Base-by-base conservation (phyloP, 2,113 vertebrate genomes). In the Machaerirhynchus nigripectus region DNA sequence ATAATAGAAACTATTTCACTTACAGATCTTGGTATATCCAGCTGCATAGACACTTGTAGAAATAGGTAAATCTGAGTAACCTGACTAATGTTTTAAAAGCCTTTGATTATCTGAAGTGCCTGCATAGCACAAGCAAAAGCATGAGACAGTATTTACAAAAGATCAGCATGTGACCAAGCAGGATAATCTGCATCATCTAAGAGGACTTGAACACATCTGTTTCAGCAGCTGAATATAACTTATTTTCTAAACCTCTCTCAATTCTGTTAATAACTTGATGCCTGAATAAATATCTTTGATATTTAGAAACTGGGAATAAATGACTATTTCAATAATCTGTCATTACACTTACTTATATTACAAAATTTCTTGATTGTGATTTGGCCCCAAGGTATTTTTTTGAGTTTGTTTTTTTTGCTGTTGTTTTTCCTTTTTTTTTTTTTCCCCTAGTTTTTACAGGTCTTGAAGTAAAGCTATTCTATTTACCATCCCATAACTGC, bases 111-210 rank as follows among this genome's bases (percentile, higher is more conserved):
- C 20, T 60, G 35, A 89, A 68, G 4, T 18, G 69, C 18, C 15
- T 47, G 12, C 16, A 39, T 19, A 19, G 12, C 30, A 87, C 9
- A 84, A 46, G 15, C 5, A 35, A 18, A 35, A 6, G 3, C 52
- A 27, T 35, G 28, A 90, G 60, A 52, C 3, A 44, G 2, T 26
- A 59, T 44, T 70, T 59, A 30, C 37, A 52, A 59, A 76, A 56
- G 8, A 67, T 5, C 7, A 60, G 9, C 6, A 7, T 2, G 1
- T 69, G 16, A 49, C 5, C 1, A 10, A 18, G 6, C 15, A 60
- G 13, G 28, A 35, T 35, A 73, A 33, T 64, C 49, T 91, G 18
- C 12, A 17, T 73, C 21, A 33, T n/a, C 10, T 46, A 47, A 61
- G 27, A 80, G 14, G 16, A 26, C 13, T 31, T 21, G 26, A 86